phyloP scores from a whole-genome alignment of 2,888 invertebrate species.

The Epinotia ramella region DNA sequence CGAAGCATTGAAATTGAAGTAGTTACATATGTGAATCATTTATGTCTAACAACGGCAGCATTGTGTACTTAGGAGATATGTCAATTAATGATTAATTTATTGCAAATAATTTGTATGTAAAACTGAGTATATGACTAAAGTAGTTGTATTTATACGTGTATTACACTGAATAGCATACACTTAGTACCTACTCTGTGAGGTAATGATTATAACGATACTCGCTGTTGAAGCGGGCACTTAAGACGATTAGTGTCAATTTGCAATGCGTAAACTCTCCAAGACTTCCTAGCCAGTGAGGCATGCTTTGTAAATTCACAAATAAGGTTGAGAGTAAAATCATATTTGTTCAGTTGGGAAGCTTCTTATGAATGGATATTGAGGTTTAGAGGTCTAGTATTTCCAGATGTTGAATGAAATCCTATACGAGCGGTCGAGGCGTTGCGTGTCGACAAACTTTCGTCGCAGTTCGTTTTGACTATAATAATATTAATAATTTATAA shows the following conservation, averaged over 20 bases:
- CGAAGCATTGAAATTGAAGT: neutral
- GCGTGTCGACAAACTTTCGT: slow-evolving; percentile 15
- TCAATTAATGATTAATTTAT: neutral
- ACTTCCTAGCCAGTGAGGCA: slow-evolving; percentile 36
- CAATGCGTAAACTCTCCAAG: slow-evolving; percentile 39
- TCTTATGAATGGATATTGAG: slow-evolving; percentile 4
- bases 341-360: slow-evolving; percentile 18
- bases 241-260: slow-evolving; percentile 45
- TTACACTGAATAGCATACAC: slow-evolving; percentile 8
- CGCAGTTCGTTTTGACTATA: slow-evolving; percentile 5
- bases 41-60: neutral
- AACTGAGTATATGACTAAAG: neutral
- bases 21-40: neutral
- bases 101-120: neutral
- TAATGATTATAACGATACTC: slow-evolving; percentile 41
- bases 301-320: slow-evolving; percentile 29
- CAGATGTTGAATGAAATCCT: slow-evolving; percentile 9
- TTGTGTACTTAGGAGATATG: neutral
- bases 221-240: slow-evolving; percentile 40
- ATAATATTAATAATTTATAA: slow-evolving; percentile 19
- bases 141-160: neutral
- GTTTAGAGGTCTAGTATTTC: neutral
- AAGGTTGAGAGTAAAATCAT: slow-evolving; percentile 19
- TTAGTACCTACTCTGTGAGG: slow-evolving; percentile 23
- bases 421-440: neutral